Percentiles rank a stretch among this genome's conserved stretches.
phyloP scores from a whole-genome alignment of 2,888 invertebrate genomes.

The Drosophila lutescens region DNA sequence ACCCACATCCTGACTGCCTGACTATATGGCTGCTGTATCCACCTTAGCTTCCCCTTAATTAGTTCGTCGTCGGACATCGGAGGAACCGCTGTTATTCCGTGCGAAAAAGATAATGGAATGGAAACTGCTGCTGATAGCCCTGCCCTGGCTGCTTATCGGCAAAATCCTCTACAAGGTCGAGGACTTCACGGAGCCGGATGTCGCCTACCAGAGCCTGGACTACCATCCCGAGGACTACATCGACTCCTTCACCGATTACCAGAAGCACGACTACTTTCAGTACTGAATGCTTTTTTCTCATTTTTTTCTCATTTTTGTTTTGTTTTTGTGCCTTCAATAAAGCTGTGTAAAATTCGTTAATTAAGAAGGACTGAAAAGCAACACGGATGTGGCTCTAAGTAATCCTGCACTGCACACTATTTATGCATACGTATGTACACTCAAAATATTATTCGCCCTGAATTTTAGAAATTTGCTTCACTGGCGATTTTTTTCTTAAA shows the following conservation, averaged over 20 bases:
- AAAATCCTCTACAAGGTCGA: conserved; percentile 6
- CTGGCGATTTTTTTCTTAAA: too few relatives aligned
- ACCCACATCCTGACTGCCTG: conserved; percentile 56
- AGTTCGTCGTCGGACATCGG: conserved; percentile 12
- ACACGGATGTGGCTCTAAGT: too few relatives aligned
- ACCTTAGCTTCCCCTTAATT: conserved; percentile 16
- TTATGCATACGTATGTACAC: too few relatives aligned
- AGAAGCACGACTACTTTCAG: conserved; percentile 46
- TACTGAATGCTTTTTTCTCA: background rate
- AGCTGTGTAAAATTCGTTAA: background rate
- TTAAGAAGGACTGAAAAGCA: too few relatives aligned
- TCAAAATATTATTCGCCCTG: too few relatives aligned
- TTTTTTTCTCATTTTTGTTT: background rate
- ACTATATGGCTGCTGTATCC: background rate
- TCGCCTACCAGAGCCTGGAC: conserved; percentile 24
- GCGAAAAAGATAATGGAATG: conserved; percentile 1
- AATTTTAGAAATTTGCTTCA: too few relatives aligned
- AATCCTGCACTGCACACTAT: too few relatives aligned
- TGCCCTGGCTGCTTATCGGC: conserved; percentile 15
- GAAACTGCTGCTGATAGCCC: conserved; percentile 3
- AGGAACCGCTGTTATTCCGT: background rate
- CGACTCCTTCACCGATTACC: conserved; percentile 46
- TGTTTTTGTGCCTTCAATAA: background rate
- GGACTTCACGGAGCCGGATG: conserved; percentile 23
- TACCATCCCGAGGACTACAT: conserved; percentile 46